These are phyloP conservation scores for Chaitophorus viminalis DNA, from an alignment of 2,888 invertebrate genomes.

Conservation along the genomic window DNA sequence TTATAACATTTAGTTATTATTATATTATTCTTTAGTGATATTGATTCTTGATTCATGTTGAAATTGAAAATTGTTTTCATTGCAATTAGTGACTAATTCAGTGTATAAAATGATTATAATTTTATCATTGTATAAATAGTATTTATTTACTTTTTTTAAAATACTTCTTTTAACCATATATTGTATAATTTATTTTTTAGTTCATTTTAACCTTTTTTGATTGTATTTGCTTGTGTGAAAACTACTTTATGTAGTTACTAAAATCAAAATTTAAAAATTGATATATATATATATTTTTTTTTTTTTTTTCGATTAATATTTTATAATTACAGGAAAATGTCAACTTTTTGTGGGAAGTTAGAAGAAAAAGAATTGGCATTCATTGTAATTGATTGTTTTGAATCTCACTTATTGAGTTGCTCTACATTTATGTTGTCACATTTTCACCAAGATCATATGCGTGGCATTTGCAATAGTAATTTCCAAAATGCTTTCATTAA, in stretches of 20 bases:
- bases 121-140: too few species aligned
- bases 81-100: too few species aligned
- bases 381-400: slow-evolving; percentile 58
- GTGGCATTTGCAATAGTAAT: slow-evolving; percentile 31
- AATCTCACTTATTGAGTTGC: slow-evolving; percentile 27
- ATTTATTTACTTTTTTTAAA: too few species aligned
- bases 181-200: background rate
- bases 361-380: slow-evolving; percentile 47
- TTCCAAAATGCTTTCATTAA: slow-evolving; percentile 43
- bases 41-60: too few species aligned
- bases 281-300: background rate
- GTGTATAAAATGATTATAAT: too few species aligned
- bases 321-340: slow-evolving; percentile 45
- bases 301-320: slow-evolving; percentile 10
- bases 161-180: background rate
- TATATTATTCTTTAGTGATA: too few species aligned
- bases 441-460: slow-evolving; percentile 59
- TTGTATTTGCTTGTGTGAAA: background rate
- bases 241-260: background rate
- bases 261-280: background rate
- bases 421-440: slow-evolving; percentile 59
- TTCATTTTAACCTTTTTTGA: background rate
- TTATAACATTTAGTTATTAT: too few species aligned
- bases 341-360: slow-evolving; percentile 58
- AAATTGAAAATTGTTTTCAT: too few species aligned